Evolutionary conservation across 2,888 invertebrate genomes (phyloP).

Genomic region (Aquatica leii): DNA sequence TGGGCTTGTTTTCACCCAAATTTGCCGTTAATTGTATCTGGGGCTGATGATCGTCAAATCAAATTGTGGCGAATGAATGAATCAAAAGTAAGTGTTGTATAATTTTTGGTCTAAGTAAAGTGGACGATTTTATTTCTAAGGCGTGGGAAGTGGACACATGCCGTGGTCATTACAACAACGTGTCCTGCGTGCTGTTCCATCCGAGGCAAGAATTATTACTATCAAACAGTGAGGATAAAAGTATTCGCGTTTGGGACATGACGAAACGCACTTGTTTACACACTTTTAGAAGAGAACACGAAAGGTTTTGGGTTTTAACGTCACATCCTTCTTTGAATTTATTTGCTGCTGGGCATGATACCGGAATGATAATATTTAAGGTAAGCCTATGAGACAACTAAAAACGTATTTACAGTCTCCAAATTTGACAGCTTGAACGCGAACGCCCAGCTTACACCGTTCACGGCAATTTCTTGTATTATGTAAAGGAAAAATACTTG

Average conservation of each 20-base stretch:
- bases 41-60: constrained; percentile 97
- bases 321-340: constrained; percentile 95
- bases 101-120: not conserved
- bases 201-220: constrained; percentile 96
- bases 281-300: constrained; percentile 93
- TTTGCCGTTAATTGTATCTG: constrained; percentile 93
- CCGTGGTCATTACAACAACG: constrained; percentile 99
- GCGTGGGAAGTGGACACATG: constrained; percentile 99
- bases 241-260: constrained; percentile 99
- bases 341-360: constrained; percentile 99
- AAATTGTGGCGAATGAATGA: constrained; percentile 99
- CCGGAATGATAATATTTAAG: constrained; percentile 93
- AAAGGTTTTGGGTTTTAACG: constrained; percentile 96
- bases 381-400: constrained; percentile 42
- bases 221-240: constrained; percentile 97
- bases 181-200: constrained; percentile 96
- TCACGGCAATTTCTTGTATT: constrained; percentile 91
- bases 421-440: constrained; percentile 79
- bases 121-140: constrained; percentile 57
- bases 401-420: not conserved
- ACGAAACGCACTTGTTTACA: constrained; percentile 90
- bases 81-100: constrained; percentile 74
- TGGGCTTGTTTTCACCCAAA: constrained; percentile 98
- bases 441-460: constrained; percentile 97
- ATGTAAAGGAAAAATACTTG: constrained; percentile 92